A percentile compares a stretch with the other conserved stretches of the same genome.
Conservation (phyloP, 2,113 vertebrate species). For the Uria lomvia region DNA sequence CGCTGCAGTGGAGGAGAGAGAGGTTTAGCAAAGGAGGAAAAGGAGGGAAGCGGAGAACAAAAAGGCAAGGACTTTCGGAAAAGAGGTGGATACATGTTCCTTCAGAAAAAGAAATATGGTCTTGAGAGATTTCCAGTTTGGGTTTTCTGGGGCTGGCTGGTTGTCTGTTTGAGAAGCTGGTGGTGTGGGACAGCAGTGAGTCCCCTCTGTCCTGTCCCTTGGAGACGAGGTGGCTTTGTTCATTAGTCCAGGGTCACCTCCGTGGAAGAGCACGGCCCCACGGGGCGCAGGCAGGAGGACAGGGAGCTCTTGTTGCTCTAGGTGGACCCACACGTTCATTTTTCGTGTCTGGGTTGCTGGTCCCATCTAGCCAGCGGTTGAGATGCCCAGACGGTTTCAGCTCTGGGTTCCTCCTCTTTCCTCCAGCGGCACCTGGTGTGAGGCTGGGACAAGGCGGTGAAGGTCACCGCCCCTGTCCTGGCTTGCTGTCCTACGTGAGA, state of each 20-base stretch:
- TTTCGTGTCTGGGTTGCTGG: neutral
- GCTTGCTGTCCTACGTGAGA: neutral
- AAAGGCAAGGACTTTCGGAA: neutral
- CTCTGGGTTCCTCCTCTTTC: neutral
- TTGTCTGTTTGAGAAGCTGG: neutral
- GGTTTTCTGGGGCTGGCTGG: neutral
- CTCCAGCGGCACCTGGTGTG: too few relatives aligned
- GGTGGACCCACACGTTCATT: rapidly evolving
- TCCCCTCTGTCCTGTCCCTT: neutral
- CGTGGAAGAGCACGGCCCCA: neutral
- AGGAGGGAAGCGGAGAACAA: neutral
- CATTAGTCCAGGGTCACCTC: neutral
- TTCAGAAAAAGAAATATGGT: neutral
- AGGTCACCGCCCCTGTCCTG: rapidly evolving
- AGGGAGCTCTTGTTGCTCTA: rapidly evolving
- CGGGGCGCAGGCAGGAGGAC: rapidly evolving
- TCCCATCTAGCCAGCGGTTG: neutral
- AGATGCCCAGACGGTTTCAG: neutral
- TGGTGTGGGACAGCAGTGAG: too few relatives aligned
- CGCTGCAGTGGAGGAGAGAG: neutral
- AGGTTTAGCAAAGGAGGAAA: neutral
- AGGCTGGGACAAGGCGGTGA: neutral
- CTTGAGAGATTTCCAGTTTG: neutral
- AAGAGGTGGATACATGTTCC: neutral
- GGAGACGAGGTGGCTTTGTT: neutral